phyloP scores from a whole-genome alignment of 2,797 vertebrate genomes.

The Acanthopagrus latus region DNA sequence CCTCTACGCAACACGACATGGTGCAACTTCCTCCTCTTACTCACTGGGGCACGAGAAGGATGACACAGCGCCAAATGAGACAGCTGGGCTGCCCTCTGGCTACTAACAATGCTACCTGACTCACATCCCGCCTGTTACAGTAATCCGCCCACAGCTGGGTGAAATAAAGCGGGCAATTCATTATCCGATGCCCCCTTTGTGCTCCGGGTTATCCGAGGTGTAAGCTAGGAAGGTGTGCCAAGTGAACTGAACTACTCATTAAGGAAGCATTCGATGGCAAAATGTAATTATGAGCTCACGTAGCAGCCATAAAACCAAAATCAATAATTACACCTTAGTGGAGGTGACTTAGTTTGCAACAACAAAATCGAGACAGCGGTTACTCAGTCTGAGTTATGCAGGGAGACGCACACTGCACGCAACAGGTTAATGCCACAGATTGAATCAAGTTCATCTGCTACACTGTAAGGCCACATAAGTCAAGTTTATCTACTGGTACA shows the following conservation, averaged over 20 bases:
- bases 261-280: constrained; percentile 6
- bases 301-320: constrained; percentile 27
- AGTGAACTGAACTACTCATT: constrained; percentile 11
- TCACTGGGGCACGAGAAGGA: constrained; percentile 16
- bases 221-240: background rate
- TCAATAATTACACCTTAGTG: background rate
- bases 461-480: background rate
- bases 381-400: constrained; percentile 12
- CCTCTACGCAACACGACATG: background rate
- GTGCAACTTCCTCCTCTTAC: constrained; percentile 41
- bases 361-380: background rate
- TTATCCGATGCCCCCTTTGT: constrained; percentile 1
- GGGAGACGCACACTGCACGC: too few relatives aligned
- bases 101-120: background rate
- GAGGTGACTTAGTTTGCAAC: constrained; percentile 11
- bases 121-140: background rate
- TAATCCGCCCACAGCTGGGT: background rate
- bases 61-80: constrained; percentile 40
- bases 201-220: constrained; percentile 12
- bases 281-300: background rate
- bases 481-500: constrained; percentile 12
- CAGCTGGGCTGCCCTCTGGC: background rate
- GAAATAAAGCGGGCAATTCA: background rate
- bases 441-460: constrained; percentile 3
- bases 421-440: background rate